Percentiles rank a stretch among this genome's conserved stretches.
These are phyloP conservation scores for Antidorcas marsupialis DNA, from an alignment of 2,113 vertebrate genomes.

Conservation along the genomic window DNA sequence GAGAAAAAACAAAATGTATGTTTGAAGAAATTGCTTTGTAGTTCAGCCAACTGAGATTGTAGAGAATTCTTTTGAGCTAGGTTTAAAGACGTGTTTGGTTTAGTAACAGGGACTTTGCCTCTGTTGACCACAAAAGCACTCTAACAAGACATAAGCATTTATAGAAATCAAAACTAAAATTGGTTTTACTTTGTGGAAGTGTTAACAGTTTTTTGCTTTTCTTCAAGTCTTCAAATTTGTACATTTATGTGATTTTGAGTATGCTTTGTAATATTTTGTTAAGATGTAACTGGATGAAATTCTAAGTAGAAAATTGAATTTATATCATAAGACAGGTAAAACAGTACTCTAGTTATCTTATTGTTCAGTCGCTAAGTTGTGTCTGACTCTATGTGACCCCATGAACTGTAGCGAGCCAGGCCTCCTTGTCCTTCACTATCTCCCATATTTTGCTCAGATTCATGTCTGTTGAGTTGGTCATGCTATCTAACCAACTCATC, in stretches of 20 bases:
- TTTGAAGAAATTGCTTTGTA: slow-evolving; percentile 23
- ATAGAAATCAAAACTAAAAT: neutral
- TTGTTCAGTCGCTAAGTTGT: neutral
- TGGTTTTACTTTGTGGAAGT: neutral
- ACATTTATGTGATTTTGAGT: neutral
- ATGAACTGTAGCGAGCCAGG: accelerated
- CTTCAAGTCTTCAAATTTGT: neutral
- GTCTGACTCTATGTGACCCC: neutral
- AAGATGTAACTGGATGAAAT: neutral
- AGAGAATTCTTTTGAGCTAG: neutral
- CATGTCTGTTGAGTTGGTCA: neutral
- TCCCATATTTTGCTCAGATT: neutral
- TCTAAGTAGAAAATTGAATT: neutral
- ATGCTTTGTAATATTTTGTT: neutral
- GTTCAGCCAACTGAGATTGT: neutral
- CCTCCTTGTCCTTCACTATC: neutral
- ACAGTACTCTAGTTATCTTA: neutral
- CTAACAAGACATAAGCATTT: neutral
- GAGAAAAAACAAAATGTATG: neutral
- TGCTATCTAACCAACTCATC: neutral
- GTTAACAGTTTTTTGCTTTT: neutral
- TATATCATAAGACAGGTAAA: neutral
- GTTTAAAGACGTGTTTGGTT: neutral
- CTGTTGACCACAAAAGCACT: neutral
- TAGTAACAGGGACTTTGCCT: neutral